Evolutionary conservation across 92 coral and sea anemone species (phyloP), one percentile per base, ranked within the genome.

Genomic region (Heteractis magnifica): DNA sequence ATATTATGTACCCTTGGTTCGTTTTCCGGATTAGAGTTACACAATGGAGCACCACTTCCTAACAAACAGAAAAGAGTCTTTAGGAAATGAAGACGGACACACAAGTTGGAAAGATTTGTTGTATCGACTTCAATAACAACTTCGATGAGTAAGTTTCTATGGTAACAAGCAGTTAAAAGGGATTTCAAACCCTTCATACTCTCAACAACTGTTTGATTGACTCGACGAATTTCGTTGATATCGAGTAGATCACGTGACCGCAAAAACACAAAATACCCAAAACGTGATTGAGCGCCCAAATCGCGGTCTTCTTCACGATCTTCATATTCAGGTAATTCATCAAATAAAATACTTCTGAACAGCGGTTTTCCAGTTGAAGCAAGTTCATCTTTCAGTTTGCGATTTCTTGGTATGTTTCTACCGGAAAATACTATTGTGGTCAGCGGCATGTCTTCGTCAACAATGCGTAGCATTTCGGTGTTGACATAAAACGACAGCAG

Each of bases 381-480:
- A 71, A 16, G 48, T 49, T 80, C 76, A 20, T 53, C 81, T 5
- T 77, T 50, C 0, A 26, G 34, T 26, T 26, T 26, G 34, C 34
- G 34, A 26, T 26, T 26, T 14, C 51, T 1, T 18, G 65, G 6
- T 3, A 44, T 20, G 12, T 65, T 41, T 14, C 75, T 53, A 3
- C 83, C 76, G n/a, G 76, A 80, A 65, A 71, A 48, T 8, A 65
- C 49, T 16, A 80, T 51, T 59, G 14, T 50, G 26, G 10, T 23
- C 49, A 80, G 52, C 2, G 34, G 10, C 6, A 53, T 65, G 6
- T 16, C 62, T 8, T 4, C n/a, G 6, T 71, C 76, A 2, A 4
- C 4, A 1, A 65, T 10, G 49, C 48, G 2, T 6, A 80, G n/a
- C 51, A 65, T 21, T 50, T 74, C 72, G n/a, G 48, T 41, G n/a